Base-by-base conservation (phyloP, 2,113 vertebrate species). In the Alethe diademata region DNA sequence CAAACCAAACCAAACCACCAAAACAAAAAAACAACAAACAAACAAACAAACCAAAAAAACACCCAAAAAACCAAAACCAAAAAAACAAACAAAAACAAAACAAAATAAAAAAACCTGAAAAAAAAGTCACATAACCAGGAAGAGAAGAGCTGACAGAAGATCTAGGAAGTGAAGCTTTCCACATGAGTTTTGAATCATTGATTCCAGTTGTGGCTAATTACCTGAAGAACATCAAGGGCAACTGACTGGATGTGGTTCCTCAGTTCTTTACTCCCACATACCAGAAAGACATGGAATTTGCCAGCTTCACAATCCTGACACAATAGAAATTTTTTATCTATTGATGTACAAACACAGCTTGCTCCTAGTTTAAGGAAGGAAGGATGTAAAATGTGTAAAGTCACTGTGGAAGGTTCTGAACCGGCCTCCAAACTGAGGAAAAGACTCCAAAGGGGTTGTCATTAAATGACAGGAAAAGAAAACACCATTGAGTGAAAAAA, bases 81-180 rank as follows among this genome's bases (percentile, higher is more conserved):
- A 53, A 47, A 48, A 45, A 40, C 0, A 53, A 14, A 40, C 38
- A 3, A 36, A 28, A 28, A 48, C 26, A 7, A 14, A 50, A 47
- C 13, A 48, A 6, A 12, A 14, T 8, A 25, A 51, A 36, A 4
- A 48, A 18, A 4, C 33, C 60, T 47, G 25, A 35, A 54, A 51
- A 47, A 31, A 0, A 58, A 14, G 4, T 22, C 12, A 19, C 0
- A 0, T 22, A 66, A 54, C 6, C 45, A 86, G 42, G 50, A 86
- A 42, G 47, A 60, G 45, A 66, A 47, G 7, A 54, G 9, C 28
- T 86, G 67, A 29, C 19, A 57, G 31, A 66, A 65, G 38, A 76
- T 73, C n/a, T 61, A 17, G 22, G 8, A 80, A 53, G 23, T 12
- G 42, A 70, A 13, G 23, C 2, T 69, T 11, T 79, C 61, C 45